These are phyloP conservation scores for Cuniculus paca DNA, from an alignment of 2,797 vertebrate genomes.

Conservation along the genomic window DNA sequence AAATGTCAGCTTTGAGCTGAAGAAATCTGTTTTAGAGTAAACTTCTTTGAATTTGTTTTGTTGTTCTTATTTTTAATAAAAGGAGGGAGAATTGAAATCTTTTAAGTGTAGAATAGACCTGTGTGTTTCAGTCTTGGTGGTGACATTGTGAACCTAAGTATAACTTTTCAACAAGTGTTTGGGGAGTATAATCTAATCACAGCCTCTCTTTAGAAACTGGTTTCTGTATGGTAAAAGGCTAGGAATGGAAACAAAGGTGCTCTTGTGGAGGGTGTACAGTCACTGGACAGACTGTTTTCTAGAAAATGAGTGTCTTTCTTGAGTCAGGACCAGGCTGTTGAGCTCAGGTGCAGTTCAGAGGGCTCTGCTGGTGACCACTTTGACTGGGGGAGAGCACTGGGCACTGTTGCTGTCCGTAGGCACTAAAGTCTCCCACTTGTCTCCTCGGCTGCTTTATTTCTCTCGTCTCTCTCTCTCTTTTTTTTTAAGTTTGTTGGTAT, in stretches of 20 bases:
- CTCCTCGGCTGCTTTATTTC: rapidly evolving
- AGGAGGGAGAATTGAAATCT: background rate
- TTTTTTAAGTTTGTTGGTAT: background rate
- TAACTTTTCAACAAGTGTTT: background rate
- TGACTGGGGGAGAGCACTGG: background rate
- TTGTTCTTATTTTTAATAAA: background rate
- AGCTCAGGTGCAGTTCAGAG: rapidly evolving
- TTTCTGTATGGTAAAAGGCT: rapidly evolving
- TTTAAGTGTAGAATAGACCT: background rate
- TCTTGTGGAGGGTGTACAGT: no score
- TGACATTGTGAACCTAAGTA: background rate
- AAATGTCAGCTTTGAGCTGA: background rate
- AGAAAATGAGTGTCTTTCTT: background rate
- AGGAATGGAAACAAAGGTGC: rapidly evolving
- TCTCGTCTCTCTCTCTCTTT: background rate
- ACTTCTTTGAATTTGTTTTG: background rate
- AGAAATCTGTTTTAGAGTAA: background rate
- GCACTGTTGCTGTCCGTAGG: rapidly evolving
- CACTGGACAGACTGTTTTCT: background rate
- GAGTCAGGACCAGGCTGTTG: rapidly evolving
- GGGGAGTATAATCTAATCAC: background rate
- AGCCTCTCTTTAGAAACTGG: background rate
- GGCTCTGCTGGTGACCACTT: background rate
- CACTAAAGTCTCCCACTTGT: rapidly evolving
- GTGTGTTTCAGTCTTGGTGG: background rate